These are phyloP conservation scores for Molorchus minor DNA, from an alignment of 2,888 invertebrate species.

Conservation along the genomic window DNA sequence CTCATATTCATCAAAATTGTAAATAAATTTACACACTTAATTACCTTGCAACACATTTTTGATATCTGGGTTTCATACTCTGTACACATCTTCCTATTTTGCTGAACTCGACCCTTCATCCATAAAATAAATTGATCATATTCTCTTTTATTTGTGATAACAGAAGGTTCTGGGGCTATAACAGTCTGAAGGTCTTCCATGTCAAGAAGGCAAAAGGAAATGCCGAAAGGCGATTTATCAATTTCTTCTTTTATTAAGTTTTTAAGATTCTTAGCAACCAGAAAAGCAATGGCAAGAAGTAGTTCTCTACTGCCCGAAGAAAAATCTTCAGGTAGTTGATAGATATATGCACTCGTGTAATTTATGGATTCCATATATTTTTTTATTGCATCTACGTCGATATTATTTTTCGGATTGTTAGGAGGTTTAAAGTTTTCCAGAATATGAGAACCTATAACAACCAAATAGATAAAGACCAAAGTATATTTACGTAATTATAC, in stretches of 20 bases:
- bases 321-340: constrained; percentile 45
- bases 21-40: no score
- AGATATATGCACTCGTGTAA: constrained; percentile 56
- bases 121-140: constrained; percentile 32
- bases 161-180: constrained; percentile 6
- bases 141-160: constrained; percentile 23
- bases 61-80: constrained; percentile 34
- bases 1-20: no score
- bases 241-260: constrained; percentile 46
- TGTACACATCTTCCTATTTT: constrained; percentile 24
- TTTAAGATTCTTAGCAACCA: constrained; percentile 53
- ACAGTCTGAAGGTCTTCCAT: not conserved
- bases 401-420: constrained; percentile 47
- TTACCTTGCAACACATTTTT: constrained; percentile 37
- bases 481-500: no score
- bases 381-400: constrained; percentile 52
- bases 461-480: no score
- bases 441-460: constrained; percentile 42
- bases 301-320: constrained; percentile 50
- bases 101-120: constrained; percentile 31
- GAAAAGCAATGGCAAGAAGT: constrained; percentile 57
- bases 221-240: constrained; percentile 29
- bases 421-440: constrained; percentile 50
- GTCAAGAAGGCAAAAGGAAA: constrained; percentile 5
- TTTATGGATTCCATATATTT: constrained; percentile 50